Evolutionary conservation across 2,888 invertebrate species (phyloP), one percentile per base, ranked within the genome.

Genomic region (Xylota sylvarum): DNA sequence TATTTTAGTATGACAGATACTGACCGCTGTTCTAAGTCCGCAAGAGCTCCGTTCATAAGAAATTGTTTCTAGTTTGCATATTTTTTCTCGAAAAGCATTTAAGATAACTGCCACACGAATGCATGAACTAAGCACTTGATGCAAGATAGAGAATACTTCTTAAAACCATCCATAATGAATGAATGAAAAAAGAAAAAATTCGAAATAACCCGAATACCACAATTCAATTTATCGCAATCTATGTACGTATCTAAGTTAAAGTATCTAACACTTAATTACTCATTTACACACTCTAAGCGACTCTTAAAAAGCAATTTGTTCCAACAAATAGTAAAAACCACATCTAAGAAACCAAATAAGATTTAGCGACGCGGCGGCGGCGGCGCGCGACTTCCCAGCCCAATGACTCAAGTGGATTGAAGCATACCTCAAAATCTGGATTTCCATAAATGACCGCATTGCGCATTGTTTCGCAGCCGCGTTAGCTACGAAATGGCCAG

Each of bases 401-500:
- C 30, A 73, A 35, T 62, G 52, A 52, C 40, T 50, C 50, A 62
- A 78, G 27, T 55, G 35, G 9, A 43, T 40, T 60, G 40, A 35
- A 40, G 67, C 58, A 70, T 62, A 50, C 62, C 23, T 62, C 23
- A 40, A 48, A 37, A 32, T 50, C 52, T 12, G 9, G 52, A 70
- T 69, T 70, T 60, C 69, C 58, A 69, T 69, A 78, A 69, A 35
- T 32, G 60, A 60, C 69, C 52, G 48, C 69, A 35, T 62, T 62
- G 30, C 62, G 62, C 48, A 67, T 76, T 67, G 76, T 43, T 67
- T 17, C 37, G 37, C 46, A 9, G 37, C 48, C 27, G 37, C 40
- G n/a, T n/a, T n/a, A 70, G 43, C 7, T 37, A 56, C 40, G 12
- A 67, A 82, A 37, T 27, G 7, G 17, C 35, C 43, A 60, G 69